Conservation (phyloP, 2,113 vertebrate species). For the Corvus cornix region DNA sequence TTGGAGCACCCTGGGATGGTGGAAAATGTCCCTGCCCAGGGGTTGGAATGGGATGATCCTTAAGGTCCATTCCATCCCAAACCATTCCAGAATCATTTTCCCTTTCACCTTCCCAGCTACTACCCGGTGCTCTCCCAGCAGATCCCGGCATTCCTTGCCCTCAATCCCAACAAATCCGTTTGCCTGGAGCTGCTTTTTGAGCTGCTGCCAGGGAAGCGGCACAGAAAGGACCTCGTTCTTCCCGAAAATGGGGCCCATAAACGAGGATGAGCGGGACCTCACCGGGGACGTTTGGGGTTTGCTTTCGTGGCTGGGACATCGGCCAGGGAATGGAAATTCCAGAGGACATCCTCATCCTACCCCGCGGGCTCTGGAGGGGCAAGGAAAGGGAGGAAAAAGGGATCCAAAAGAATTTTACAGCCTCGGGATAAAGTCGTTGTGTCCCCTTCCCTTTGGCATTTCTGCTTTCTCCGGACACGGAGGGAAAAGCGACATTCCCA, state of each 20-base stretch:
- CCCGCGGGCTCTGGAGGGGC: slow-evolving; percentile 57
- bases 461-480: background rate
- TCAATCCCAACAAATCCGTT: background rate
- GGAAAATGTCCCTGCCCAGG: background rate
- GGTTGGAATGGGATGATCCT: background rate
- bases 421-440: background rate
- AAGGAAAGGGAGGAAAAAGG: background rate
- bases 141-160: background rate
- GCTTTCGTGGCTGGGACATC: slow-evolving; percentile 73
- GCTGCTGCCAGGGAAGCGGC: slow-evolving; percentile 54
- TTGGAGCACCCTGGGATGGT: background rate
- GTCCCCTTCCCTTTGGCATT: background rate
- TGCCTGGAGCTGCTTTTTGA: slow-evolving; percentile 67
- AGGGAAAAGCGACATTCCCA: background rate
- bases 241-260: slow-evolving; percentile 74
- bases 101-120: background rate
- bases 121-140: background rate
- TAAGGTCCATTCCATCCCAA: background rate
- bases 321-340: slow-evolving; percentile 74
- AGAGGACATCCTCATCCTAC: slow-evolving; percentile 78
- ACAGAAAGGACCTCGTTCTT: slow-evolving; percentile 78
- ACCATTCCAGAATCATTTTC: background rate
- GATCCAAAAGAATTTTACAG: background rate
- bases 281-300: slow-evolving; percentile 71
- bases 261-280: slow-evolving; percentile 74